These are phyloP conservation scores for Lutraria rhynchaena DNA, from an alignment of 1,140 invertebrate species.

Conservation along the genomic window DNA sequence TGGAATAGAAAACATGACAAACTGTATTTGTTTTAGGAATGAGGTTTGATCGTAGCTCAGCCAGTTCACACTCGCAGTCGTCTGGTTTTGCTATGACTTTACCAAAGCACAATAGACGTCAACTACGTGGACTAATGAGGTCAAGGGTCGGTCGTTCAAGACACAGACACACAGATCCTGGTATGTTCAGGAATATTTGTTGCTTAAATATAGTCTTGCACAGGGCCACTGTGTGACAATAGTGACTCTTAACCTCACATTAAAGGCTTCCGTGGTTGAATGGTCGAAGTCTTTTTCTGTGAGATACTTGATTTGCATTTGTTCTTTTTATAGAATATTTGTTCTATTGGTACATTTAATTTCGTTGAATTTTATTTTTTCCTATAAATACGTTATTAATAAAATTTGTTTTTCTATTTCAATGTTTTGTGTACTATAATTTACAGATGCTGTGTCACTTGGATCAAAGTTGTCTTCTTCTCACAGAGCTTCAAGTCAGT, in stretches of 20 bases:
- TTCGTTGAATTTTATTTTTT: no score
- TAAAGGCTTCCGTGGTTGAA: no score
- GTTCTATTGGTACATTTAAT: no score
- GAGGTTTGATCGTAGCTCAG: constrained; percentile 91
- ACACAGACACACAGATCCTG: constrained; percentile 66
- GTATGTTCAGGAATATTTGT: constrained; percentile 42
- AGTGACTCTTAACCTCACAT: background rate
- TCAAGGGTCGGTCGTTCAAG: constrained; percentile 52
- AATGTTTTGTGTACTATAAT: background rate
- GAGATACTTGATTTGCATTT: no score
- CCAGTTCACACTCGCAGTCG: constrained; percentile 85
- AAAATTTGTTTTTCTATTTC: background rate
- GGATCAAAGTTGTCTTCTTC: constrained; percentile 27
- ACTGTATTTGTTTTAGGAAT: constrained; percentile 83
- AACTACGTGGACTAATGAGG: constrained; percentile 81
- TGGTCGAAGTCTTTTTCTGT: no score
- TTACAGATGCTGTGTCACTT: constrained; percentile 45
- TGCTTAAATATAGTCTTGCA: no score
- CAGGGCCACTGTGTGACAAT: background rate
- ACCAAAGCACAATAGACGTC: constrained; percentile 87
- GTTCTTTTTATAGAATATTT: no score
- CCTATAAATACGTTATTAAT: no score
- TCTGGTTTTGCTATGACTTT: constrained; percentile 94
- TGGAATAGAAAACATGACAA: no score
- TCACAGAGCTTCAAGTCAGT: background rate